Evolutionary conservation across 2,888 invertebrate species (phyloP).

Genomic region (Erebia aethiops): DNA sequence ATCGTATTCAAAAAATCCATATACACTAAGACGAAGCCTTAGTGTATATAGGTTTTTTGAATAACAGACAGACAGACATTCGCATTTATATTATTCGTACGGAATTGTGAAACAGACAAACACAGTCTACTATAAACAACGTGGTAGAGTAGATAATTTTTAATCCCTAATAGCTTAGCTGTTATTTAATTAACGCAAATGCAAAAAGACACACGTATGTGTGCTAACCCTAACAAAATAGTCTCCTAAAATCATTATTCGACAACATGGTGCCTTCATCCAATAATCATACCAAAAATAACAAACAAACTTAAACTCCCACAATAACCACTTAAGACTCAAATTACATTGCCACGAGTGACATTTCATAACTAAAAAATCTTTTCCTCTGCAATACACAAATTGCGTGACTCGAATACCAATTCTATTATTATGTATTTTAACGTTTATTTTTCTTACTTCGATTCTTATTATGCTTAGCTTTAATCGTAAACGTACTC

Average conservation of each 20-base stretch:
- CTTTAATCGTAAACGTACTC: constrained; percentile 21
- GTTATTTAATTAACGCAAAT: constrained; percentile 5
- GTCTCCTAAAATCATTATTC: constrained; percentile 36
- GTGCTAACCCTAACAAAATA: constrained; percentile 26
- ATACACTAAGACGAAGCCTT: too few relatives aligned
- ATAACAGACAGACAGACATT: too few relatives aligned
- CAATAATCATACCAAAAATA: constrained; percentile 29
- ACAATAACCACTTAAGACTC: neutral
- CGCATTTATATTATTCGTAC: too few relatives aligned
- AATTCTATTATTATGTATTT: constrained; percentile 6
- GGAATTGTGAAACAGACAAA: neutral
- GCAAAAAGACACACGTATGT: neutral
- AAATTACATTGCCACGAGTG: constrained; percentile 25
- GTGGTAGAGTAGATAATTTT: neutral
- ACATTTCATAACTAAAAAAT: constrained; percentile 29
- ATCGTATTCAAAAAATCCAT: too few relatives aligned
- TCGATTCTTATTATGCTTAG: constrained; percentile 9
- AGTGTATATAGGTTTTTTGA: too few relatives aligned
- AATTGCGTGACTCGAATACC: constrained; percentile 8
- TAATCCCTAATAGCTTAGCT: neutral
- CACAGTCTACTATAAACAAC: neutral
- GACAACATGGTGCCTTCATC: constrained; percentile 32
- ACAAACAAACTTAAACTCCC: constrained; percentile 17
- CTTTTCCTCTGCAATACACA: constrained; percentile 30
- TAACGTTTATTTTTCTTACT: constrained; percentile 29